Percentiles rank a stretch among this genome's conserved stretches.
Evolutionary conservation across 1,140 invertebrate genomes (phyloP).

Genomic region (Nasonia vitripennis): DNA sequence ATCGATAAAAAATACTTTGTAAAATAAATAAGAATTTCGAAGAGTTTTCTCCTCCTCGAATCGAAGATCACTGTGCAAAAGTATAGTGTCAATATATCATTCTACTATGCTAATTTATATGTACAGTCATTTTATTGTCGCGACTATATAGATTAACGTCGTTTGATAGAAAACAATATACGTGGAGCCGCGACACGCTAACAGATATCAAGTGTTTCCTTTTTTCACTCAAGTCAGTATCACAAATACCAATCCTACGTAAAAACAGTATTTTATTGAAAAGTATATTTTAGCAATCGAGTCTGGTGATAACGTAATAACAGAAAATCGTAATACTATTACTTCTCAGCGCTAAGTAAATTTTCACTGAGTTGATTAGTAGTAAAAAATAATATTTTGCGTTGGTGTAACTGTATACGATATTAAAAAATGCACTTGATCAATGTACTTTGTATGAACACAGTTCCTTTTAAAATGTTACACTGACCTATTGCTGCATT

Average conservation of each 20-base stretch:
- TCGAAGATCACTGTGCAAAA: not conserved
- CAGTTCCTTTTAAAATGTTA: conserved; percentile 59
- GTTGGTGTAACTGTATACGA: too few species aligned
- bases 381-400: too few species aligned
- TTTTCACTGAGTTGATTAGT: too few species aligned
- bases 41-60: conserved; percentile 13
- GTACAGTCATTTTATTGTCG: conserved; percentile 52
- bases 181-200: conserved; percentile 13
- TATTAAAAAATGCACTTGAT: not conserved
- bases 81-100: not conserved
- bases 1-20: conserved; percentile 2
- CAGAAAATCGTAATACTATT: not conserved
- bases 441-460: conserved; percentile 56
- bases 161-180: conserved; percentile 15
- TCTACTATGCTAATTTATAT: conserved; percentile 41
- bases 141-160: conserved; percentile 33
- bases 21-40: not conserved
- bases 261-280: conserved; percentile 9
- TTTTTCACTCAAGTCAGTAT: conserved; percentile 9
- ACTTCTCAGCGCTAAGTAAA: too few species aligned
- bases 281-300: too few species aligned
- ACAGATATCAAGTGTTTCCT: not conserved
- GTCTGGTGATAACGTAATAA: too few species aligned
- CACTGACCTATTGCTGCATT: conserved; percentile 60
- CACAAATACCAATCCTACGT: not conserved